phyloP scores from a whole-genome alignment of 2,797 vertebrate genomes.

The Acipenser oxyrinchus region DNA sequence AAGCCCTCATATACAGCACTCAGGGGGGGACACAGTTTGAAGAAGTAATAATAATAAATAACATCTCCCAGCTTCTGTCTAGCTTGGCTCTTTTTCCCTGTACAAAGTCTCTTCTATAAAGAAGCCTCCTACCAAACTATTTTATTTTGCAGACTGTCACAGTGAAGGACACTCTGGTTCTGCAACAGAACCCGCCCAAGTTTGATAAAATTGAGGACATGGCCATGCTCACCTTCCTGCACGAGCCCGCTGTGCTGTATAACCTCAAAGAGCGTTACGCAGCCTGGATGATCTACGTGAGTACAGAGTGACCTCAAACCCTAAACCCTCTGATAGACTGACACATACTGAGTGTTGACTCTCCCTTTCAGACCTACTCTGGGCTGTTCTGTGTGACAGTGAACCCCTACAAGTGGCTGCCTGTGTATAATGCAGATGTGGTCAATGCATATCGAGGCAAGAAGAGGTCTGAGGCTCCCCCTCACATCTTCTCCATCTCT shows the following conservation, averaged over 20 bases:
- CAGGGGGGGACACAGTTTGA: too few species aligned
- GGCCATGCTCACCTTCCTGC: slow-evolving; percentile 85
- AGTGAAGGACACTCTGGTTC: slow-evolving; percentile 57
- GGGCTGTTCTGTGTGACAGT: slow-evolving; percentile 82
- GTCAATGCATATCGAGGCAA: slow-evolving; percentile 81
- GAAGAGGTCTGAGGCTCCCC: slow-evolving; percentile 80
- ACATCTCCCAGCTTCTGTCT: too few species aligned
- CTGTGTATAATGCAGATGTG: slow-evolving; percentile 76
- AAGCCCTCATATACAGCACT: too few species aligned
- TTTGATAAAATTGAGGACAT: slow-evolving; percentile 87
- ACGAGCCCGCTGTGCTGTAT: slow-evolving; percentile 79
- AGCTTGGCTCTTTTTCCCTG: too few species aligned
- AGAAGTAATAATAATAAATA: too few species aligned
- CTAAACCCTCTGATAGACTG: not conserved
- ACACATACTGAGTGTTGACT: not conserved
- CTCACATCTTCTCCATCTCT: slow-evolving; percentile 80
- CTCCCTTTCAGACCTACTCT: slow-evolving; percentile 68
- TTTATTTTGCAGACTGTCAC: slow-evolving; percentile 52
- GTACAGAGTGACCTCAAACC: slow-evolving; percentile 23
- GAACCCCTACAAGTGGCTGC: slow-evolving; percentile 81
- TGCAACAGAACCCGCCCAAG: slow-evolving; percentile 82
- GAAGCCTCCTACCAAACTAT: not conserved
- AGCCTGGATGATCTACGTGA: slow-evolving; percentile 87
- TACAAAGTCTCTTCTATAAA: not conserved
- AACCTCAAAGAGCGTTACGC: slow-evolving; percentile 88